A percentile compares a stretch with the other conserved stretches of the same genome.
Evolutionary conservation across 30 jellyfish, hydroid and myxozoan genomes (phyloP).

Genomic region (Morbakka virulenta): DNA sequence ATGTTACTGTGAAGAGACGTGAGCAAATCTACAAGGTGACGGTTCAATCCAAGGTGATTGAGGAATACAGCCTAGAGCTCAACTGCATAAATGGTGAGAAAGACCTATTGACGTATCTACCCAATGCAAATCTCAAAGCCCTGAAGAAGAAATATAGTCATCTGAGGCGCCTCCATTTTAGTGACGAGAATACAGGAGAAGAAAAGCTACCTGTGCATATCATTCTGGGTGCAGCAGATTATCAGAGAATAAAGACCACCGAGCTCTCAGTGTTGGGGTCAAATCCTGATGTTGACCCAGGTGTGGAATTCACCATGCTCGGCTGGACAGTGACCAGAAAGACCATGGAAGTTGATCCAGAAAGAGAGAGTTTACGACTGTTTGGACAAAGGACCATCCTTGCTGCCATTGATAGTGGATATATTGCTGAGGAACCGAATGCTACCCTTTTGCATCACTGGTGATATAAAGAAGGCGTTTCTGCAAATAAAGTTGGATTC

Average conservation of each 20-base stretch:
- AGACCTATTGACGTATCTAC: constrained; percentile 29
- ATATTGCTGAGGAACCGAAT: constrained; percentile 53
- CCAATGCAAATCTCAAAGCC: constrained; percentile 26
- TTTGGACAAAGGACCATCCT: constrained; percentile 4
- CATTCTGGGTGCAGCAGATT: no score
- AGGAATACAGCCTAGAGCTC: background rate
- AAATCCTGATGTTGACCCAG: constrained; percentile 63
- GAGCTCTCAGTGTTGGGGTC: constrained; percentile 47
- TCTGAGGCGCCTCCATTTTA: constrained; percentile 4
- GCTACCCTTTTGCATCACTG: constrained; percentile 33
- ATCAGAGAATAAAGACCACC: no score
- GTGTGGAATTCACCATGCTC: constrained; percentile 57
- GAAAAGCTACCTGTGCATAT: constrained; percentile 54
- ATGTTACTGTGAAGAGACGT: background rate
- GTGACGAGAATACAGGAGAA: constrained; percentile 38
- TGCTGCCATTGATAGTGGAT: constrained; percentile 14
- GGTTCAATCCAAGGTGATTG: constrained; percentile 5
- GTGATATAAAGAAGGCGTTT: constrained; percentile 44
- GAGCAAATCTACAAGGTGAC: background rate
- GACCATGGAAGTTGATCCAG: constrained; percentile 28
- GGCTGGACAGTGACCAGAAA: constrained; percentile 63
- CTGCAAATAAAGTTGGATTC: constrained; percentile 37
- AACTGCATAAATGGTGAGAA: constrained; percentile 41
- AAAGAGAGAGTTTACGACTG: constrained; percentile 11
- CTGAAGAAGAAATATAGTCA: constrained; percentile 24